Evolutionary conservation across 1,140 invertebrate genomes (phyloP).

Genomic region (Brachionus angularis): DNA sequence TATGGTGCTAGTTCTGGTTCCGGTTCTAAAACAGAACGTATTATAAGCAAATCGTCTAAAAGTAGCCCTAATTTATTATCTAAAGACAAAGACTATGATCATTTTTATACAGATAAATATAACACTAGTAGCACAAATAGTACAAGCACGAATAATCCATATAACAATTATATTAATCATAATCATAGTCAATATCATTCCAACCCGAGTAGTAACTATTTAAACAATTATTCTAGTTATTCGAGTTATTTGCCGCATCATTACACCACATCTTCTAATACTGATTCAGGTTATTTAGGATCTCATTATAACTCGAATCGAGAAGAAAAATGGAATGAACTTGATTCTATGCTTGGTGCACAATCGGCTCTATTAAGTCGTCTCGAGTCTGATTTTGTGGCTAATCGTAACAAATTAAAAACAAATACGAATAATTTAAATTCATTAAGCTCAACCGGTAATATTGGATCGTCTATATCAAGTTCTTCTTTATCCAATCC

Average conservation of each 20-base stretch:
- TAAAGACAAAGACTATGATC: constrained; percentile 36
- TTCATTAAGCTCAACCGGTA: neutral
- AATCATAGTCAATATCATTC: constrained; percentile 36
- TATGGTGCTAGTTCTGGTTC: neutral
- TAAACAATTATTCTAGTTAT: neutral
- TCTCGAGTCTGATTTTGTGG: constrained; percentile 41
- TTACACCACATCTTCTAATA: too few species aligned
- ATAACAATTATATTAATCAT: constrained; percentile 23
- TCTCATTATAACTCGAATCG: constrained; percentile 42
- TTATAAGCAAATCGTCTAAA: constrained; percentile 29
- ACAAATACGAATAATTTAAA: neutral
- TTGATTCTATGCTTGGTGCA: constrained; percentile 41
- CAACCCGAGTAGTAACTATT: constrained; percentile 4
- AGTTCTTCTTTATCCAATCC: too few species aligned
- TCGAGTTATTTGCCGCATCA: constrained; percentile 26
- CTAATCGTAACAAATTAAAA: constrained; percentile 34
- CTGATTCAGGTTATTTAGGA: neutral
- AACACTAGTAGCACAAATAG: neutral
- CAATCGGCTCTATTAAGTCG: constrained; percentile 39
- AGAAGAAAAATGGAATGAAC: constrained; percentile 42
- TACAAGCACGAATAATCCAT: neutral
- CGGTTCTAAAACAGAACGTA: constrained; percentile 36
- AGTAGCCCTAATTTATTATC: constrained; percentile 35
- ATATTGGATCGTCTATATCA: neutral
- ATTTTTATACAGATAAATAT: constrained; percentile 23